phyloP scores from a whole-genome alignment of 1,140 invertebrate species.

The Tyrophagus putrescentiae region DNA sequence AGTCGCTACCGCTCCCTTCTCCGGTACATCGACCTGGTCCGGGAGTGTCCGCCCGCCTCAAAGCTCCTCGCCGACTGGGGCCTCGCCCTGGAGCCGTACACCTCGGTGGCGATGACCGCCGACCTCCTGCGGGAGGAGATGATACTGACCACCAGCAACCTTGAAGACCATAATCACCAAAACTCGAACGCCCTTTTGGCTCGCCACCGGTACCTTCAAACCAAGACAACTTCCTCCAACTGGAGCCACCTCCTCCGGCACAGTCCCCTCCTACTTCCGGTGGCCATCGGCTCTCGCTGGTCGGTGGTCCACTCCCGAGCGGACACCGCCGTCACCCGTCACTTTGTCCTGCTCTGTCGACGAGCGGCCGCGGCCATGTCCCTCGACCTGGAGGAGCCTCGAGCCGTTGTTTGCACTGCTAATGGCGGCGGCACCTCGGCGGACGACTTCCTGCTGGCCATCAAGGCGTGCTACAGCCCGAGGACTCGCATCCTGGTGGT shows the following conservation, averaged over 20 bases:
- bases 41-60: constrained; percentile 41
- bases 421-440: constrained; percentile 40
- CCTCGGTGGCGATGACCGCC: constrained; percentile 46
- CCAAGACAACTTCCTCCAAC: background rate
- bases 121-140: no score
- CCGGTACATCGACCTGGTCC: constrained; percentile 53
- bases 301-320: constrained; percentile 45
- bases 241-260: background rate
- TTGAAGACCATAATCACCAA: no score
- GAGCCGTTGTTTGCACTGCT: no score
- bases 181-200: no score
- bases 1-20: constrained; percentile 48
- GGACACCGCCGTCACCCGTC: constrained; percentile 43
- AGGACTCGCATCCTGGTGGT: constrained; percentile 53
- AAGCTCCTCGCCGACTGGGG: constrained; percentile 68
- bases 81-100: constrained; percentile 48
- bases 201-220: no score
- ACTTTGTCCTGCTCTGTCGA: constrained; percentile 47
- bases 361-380: constrained; percentile 46
- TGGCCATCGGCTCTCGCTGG: constrained; percentile 40
- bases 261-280: background rate
- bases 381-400: constrained; percentile 44
- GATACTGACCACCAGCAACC: no score
- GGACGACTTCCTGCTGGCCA: constrained; percentile 41
- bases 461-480: constrained; percentile 37